Base-by-base conservation (phyloP, 2,113 vertebrate genomes). In the Pleuronectes platessa region DNA sequence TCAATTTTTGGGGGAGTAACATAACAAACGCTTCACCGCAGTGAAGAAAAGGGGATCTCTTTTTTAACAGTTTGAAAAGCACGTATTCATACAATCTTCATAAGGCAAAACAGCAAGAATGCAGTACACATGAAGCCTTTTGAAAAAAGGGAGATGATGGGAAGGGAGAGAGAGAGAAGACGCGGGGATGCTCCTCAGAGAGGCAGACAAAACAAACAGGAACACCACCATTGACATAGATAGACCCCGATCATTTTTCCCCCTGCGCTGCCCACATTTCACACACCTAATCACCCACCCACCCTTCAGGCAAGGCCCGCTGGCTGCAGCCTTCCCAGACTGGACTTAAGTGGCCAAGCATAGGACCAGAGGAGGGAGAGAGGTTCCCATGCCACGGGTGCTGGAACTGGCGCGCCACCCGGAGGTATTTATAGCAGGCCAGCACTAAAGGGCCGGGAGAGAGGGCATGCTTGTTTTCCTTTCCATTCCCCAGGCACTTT, bases 381-480 rank as follows among this genome's bases (percentile, higher is more conserved):
- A 91, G 94, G 96, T 99, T 99, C 98, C 97, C 98, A 99, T 98
- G 97, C 96, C 96, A 96, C 87, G 93, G 90, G 94, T 94, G 92
- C 95, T 96, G 95, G 94, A 96, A 96, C 96, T 93, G 95, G 89
- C 88, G 93, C 95, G 83, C 87, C 79, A 95, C 93, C 86, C 88
- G 37, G 89, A 93, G 93, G 91, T 98, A 98, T 99, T 99, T 98
- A 97, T 98, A 99, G 97, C 92, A 90, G 93, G 90, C 91, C 93
- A 92, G 88, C 81, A 90, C 89, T 79, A 88, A 92, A 94, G 88
- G 91, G 92, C 93, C 90, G 58, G 82, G 92, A 92, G 95, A 96
- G 95, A 96, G 96, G 94, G 94, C 95, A 96, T 90, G 95, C 94
- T 96, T 97, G 96, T 97, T 97, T 98, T 96, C 95, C 95, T 97